Conservation (phyloP, 2,888 invertebrate species). For the Pemphredon lugubris region DNA sequence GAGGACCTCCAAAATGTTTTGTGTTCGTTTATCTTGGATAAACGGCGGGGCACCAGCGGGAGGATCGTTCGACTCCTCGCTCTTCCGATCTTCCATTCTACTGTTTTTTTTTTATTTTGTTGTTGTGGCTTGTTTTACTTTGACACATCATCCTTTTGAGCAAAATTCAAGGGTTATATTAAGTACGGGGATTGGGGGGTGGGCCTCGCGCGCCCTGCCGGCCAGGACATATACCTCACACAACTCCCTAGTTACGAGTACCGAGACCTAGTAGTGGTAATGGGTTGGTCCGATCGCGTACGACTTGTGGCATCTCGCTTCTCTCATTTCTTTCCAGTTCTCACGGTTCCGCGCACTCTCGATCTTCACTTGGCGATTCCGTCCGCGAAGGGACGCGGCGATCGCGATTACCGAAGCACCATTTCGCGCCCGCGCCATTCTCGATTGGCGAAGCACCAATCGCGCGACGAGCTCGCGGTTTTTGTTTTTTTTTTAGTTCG, state of each 20-base stretch:
- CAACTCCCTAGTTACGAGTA: conserved; percentile 82
- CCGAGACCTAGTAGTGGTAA: conserved; percentile 78
- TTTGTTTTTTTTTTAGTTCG: no score
- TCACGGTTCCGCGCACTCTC: neutral
- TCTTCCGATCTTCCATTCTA: conserved; percentile 13
- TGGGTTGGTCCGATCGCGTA: conserved; percentile 48
- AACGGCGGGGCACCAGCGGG: conserved; percentile 56
- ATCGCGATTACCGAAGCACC: neutral
- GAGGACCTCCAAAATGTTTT: conserved; percentile 27
- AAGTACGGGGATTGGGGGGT: conserved; percentile 80
- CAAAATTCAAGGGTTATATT: conserved; percentile 68
- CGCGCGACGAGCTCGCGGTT: neutral
- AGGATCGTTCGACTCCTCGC: conserved; percentile 34
- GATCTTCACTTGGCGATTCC: neutral
- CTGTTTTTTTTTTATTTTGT: conserved; percentile 1
- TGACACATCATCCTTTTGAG: conserved; percentile 9
- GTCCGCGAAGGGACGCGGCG: neutral
- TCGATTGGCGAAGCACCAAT: neutral
- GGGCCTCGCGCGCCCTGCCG: conserved; percentile 81
- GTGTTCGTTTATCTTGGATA: conserved; percentile 37
- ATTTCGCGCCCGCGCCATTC: neutral
- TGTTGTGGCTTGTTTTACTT: no score
- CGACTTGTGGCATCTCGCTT: conserved; percentile 48
- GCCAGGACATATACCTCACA: conserved; percentile 81
- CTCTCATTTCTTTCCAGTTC: conserved; percentile 18